These are phyloP conservation scores for Caenorhabditis panamensis DNA, from an alignment of 2,888 invertebrate genomes.

Conservation along the genomic window DNA sequence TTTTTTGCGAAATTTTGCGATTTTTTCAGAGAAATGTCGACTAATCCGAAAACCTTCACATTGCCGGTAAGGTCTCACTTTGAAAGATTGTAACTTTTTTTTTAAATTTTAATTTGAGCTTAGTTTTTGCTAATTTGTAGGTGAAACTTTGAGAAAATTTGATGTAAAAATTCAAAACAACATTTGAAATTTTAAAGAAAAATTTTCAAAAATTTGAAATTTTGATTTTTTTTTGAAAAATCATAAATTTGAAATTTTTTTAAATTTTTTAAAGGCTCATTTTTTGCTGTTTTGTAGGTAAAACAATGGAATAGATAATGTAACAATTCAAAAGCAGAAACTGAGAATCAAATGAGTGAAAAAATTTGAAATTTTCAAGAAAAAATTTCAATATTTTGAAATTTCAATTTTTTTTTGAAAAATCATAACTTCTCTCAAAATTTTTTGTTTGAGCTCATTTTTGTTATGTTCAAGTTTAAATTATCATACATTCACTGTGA, in stretches of 20 bases:
- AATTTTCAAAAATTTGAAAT: neutral
- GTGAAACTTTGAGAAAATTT: too few relatives aligned
- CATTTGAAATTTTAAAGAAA: neutral
- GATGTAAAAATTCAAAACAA: too few relatives aligned
- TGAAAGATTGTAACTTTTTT: neutral
- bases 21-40: slow-evolving; percentile 16
- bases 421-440: neutral
- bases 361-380: neutral
- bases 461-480: neutral
- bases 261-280: too few relatives aligned
- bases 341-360: neutral
- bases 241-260: too few relatives aligned
- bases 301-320: too few relatives aligned
- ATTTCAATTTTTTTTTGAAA: neutral
- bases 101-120: too few relatives aligned
- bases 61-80: slow-evolving; percentile 23
- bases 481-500: neutral
- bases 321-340: neutral
- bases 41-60: slow-evolving; percentile 17
- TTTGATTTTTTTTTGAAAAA: too few relatives aligned
- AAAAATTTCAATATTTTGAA: neutral
- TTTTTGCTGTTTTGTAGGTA: too few relatives aligned
- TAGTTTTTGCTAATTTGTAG: too few relatives aligned
- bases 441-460: neutral
- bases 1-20: neutral